These are phyloP conservation scores for Oligia fasciuncula DNA, from an alignment of 2,888 invertebrate genomes.

Conservation along the genomic window DNA sequence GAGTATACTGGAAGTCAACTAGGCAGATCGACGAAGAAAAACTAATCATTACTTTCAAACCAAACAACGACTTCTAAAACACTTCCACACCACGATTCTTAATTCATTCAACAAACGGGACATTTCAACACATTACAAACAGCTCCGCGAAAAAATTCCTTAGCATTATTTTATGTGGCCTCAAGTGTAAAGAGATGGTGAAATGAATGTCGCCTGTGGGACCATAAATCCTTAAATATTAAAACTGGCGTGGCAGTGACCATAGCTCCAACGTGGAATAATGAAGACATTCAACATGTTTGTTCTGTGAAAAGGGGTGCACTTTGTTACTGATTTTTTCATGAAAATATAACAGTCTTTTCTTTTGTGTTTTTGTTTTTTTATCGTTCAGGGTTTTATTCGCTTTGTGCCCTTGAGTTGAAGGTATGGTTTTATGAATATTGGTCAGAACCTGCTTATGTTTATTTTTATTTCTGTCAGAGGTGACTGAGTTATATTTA, in stretches of 20 bases:
- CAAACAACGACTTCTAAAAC: background rate
- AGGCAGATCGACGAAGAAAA: no score
- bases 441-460: background rate
- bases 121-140: constrained; percentile 66
- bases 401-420: background rate
- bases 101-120: constrained; percentile 27
- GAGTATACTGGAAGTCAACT: no score
- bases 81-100: background rate
- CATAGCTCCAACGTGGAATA: constrained; percentile 74
- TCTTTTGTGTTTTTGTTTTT: constrained; percentile 10
- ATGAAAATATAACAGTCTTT: constrained; percentile 25
- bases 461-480: background rate
- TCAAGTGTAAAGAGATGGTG: constrained; percentile 75
- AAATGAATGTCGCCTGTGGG: constrained; percentile 85
- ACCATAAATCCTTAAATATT: constrained; percentile 86
- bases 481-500: no score
- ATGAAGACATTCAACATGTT: constrained; percentile 74
- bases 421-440: background rate
- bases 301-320: constrained; percentile 64
- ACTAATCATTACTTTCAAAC: background rate
- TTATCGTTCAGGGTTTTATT: constrained; percentile 16
- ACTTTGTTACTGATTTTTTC: constrained; percentile 58
- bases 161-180: constrained; percentile 70
- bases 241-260: constrained; percentile 81
- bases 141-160: constrained; percentile 49